Evolutionary conservation across 30 jellyfish, hydroid and myxozoan genomes (phyloP).

Genomic region (Turritopsis dohrnii): DNA sequence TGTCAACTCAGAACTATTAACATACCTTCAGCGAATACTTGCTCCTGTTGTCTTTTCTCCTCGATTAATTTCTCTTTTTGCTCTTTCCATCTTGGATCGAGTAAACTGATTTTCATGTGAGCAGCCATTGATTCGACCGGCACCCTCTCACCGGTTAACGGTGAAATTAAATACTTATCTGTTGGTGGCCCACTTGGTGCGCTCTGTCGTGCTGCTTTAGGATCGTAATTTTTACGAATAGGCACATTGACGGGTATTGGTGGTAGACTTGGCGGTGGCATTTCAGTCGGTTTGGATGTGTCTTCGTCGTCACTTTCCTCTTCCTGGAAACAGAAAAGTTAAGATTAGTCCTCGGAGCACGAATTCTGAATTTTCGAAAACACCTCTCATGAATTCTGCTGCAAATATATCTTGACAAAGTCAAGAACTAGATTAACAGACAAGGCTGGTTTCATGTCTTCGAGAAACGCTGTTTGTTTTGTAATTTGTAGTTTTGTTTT

Average conservation of each 20-base stretch:
- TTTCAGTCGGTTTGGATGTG: conserved; percentile 45
- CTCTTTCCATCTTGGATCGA: conserved; percentile 98
- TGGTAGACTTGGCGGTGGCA: conserved; percentile 89
- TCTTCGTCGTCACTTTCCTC: conserved; percentile 42
- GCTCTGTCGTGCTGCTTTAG: conserved; percentile 82
- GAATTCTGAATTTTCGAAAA: too few species aligned
- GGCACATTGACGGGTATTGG: conserved; percentile 61
- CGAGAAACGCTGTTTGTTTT: too few species aligned
- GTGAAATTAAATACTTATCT: conserved; percentile 84
- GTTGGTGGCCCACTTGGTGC: conserved; percentile 79
- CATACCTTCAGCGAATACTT: conserved; percentile 90
- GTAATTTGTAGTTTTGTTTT: not conserved
- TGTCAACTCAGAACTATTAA: not conserved
- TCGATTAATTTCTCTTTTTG: conserved; percentile 71
- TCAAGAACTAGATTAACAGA: too few species aligned
- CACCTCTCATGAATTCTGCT: too few species aligned
- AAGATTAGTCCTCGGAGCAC: too few species aligned
- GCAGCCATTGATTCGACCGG: conserved; percentile 98
- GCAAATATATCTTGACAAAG: too few species aligned
- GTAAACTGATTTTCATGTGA: conserved; percentile 77
- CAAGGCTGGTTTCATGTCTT: too few species aligned
- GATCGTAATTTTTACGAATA: conserved; percentile 88
- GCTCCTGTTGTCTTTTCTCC: conserved; percentile 90
- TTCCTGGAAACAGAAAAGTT: conserved; percentile 20
- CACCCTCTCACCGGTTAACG: conserved; percentile 94